Conservation (phyloP, 2,888 invertebrate genomes). For the Drymonia ruficornis region DNA sequence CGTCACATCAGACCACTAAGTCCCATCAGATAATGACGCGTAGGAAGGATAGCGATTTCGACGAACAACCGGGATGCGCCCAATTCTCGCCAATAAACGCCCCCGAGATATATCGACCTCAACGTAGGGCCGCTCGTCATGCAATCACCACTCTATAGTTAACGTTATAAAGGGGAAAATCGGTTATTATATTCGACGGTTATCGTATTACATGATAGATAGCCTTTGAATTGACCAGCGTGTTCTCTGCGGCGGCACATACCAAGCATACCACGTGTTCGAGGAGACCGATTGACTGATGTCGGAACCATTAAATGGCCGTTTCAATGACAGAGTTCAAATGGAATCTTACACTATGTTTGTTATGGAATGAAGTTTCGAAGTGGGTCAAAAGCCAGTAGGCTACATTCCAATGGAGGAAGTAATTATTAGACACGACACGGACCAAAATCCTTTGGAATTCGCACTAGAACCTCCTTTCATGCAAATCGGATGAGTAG, state of each 20-base stretch:
- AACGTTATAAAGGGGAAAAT: constrained; percentile 61
- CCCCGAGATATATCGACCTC: constrained; percentile 74
- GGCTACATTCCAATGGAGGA: constrained; percentile 10
- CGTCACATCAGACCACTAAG: constrained; percentile 60
- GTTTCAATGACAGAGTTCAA: constrained; percentile 46
- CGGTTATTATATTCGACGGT: constrained; percentile 51
- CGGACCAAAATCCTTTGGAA: too few species aligned
- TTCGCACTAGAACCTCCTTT: too few species aligned
- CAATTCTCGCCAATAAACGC: constrained; percentile 83
- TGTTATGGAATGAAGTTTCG: neutral
- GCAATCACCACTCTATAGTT: constrained; percentile 65
- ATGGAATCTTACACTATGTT: constrained; percentile 39
- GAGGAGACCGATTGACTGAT: constrained; percentile 58
- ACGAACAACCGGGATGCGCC: constrained; percentile 82
- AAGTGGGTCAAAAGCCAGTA: constrained; percentile 6
- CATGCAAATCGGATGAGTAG: too few species aligned
- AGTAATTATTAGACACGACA: constrained; percentile 29
- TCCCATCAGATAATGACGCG: constrained; percentile 71
- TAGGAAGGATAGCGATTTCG: constrained; percentile 80
- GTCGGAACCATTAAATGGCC: constrained; percentile 53
- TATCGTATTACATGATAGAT: constrained; percentile 57
- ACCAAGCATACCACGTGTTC: constrained; percentile 58
- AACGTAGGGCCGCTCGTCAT: constrained; percentile 50
- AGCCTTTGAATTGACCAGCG: constrained; percentile 69
- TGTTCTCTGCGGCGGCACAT: constrained; percentile 57